A percentile compares a stretch with the other conserved stretches of the same genome.
Evolutionary conservation across 2,113 vertebrate species (phyloP).

Genomic region (Mormyrus iriodes): DNA sequence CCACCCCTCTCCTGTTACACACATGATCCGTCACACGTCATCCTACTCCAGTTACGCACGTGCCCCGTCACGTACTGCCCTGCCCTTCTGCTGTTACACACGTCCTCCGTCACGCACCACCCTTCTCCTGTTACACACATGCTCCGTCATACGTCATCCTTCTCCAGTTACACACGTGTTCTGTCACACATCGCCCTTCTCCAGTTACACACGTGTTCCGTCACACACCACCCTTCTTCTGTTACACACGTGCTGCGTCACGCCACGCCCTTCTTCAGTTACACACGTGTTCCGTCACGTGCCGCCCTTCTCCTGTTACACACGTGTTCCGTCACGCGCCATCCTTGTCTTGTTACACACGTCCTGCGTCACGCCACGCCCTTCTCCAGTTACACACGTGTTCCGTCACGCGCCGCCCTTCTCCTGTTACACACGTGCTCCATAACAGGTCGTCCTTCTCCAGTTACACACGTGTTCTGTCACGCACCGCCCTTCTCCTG

Average conservation of each 20-base stretch:
- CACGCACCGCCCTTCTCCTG: background rate
- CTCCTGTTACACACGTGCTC: background rate
- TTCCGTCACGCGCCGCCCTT: background rate
- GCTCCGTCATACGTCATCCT: background rate
- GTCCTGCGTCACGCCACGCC: too few species aligned
- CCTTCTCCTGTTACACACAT: background rate
- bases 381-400: background rate
- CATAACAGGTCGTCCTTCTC: background rate
- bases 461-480: background rate
- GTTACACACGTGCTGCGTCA: too few species aligned
- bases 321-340: too few species aligned
- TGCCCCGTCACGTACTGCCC: too few species aligned
- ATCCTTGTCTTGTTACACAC: background rate
- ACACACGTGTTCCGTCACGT: too few species aligned
- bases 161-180: background rate
- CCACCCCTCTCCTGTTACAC: background rate
- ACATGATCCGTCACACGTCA: too few species aligned
- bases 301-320: background rate
- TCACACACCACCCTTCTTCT: background rate
- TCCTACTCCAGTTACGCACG: background rate
- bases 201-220: background rate
- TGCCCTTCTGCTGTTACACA: too few species aligned
- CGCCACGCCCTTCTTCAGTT: background rate
- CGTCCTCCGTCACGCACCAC: too few species aligned
- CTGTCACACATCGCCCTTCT: background rate